phyloP scores from a whole-genome alignment of 2,888 invertebrate genomes.

The Caradrina clavipalpis region DNA sequence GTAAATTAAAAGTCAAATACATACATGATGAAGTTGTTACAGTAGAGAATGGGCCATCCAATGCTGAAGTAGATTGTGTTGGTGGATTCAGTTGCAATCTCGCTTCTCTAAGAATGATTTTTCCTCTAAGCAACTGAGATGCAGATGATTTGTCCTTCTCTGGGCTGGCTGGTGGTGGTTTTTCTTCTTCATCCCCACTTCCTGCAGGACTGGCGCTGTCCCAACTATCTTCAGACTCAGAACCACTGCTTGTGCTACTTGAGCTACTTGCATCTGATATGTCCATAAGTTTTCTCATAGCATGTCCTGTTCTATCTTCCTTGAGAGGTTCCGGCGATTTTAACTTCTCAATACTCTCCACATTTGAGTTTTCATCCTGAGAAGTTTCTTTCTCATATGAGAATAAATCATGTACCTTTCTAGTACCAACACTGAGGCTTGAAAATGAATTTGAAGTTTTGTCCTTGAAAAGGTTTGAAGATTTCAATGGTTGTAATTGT shows the following conservation, averaged over 20 bases:
- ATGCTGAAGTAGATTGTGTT: conserved; percentile 82
- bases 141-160: conserved; percentile 85
- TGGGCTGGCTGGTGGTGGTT: conserved; percentile 82
- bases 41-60: conserved; percentile 93
- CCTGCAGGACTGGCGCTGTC: conserved; percentile 83
- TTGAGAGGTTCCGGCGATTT: conserved; percentile 79
- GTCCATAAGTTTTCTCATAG: conserved; percentile 87
- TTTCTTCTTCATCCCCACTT: conserved; percentile 84
- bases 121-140: conserved; percentile 91
- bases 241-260: conserved; percentile 85
- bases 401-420: conserved; percentile 84
- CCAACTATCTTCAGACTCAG: conserved; percentile 87
- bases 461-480: conserved; percentile 85
- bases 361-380: conserved; percentile 85
- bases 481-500: conserved; percentile 73
- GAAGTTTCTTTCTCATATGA: conserved; percentile 84
- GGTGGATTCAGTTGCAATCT: conserved; percentile 91
- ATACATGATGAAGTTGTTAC: conserved; percentile 83
- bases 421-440: conserved; percentile 74
- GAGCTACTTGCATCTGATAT: conserved; percentile 89
- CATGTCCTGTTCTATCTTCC: conserved; percentile 86
- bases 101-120: conserved; percentile 93
- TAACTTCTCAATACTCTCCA: conserved; percentile 79
- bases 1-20: conserved; percentile 61
- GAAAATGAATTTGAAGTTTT: conserved; percentile 86